Base-by-base conservation (phyloP, 2,113 vertebrate genomes). In the Hydropotes inermis region DNA sequence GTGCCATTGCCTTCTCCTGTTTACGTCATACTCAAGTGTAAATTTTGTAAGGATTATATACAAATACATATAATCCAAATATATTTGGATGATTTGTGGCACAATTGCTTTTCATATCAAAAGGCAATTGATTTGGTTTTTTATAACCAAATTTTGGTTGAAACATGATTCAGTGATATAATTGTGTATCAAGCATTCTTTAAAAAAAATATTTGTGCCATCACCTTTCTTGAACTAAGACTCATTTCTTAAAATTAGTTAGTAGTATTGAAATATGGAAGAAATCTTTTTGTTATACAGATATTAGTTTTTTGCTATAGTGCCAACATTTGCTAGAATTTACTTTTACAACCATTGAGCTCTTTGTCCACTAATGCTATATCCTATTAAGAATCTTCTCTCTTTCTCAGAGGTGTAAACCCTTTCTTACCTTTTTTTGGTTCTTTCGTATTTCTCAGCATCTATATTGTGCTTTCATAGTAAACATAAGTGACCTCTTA, bases 241-340 rank as follows among this genome's bases (percentile, higher is more conserved):
- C 16, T 89, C 82, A 83, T 87, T 97, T 96, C 76, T 97, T 88
- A 4, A 94, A 97, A 90, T 91, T 39, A 55, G 47, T 76, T 87
- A 76, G 23, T 33, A 28, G 1, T 74, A 70, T 61, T 94, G 12
- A 94, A 79, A 88, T 86, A 45, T 45, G n/a, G 39, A 79, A 8
- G 14, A 81, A 23, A 47, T 82, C 1, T 47, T 91, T 94, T 86
- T 96, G 45, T 60, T 76, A 36, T 60, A 28, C 1, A 89, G 61
- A n/a, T 84, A n/a, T 9, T 88, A 85, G n/a, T 92, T 95, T 30
- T 91, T 70, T 78, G 14, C 23, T 81, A 0, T 87, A 58, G n/a
- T 94, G 36, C 12, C 93, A 74, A 57, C 82, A 1, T 58, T 28
- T 84, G 2, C 92, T 39, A 74, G 54, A 91, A 39, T 14, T 76